Conservation (phyloP, 30 jellyfish, hydroid and myxozoan species). For the Turritopsis dohrnii region DNA sequence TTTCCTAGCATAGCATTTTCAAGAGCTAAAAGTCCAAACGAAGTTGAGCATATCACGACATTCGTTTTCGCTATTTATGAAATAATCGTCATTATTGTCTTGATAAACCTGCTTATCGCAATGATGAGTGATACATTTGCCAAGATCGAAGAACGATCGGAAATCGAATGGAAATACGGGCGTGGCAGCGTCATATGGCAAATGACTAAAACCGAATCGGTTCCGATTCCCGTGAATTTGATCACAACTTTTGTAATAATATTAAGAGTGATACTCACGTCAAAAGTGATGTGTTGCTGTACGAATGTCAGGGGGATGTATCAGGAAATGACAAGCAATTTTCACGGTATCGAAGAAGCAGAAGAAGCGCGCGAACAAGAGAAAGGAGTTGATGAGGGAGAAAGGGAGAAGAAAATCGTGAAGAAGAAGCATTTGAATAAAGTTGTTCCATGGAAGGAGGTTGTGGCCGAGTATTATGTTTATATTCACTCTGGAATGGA, state of each 20-base stretch:
- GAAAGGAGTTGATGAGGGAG: neutral
- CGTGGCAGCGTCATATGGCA: conserved; percentile 81
- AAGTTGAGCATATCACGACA: conserved; percentile 53
- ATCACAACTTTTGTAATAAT: conserved; percentile 29
- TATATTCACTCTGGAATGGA: neutral
- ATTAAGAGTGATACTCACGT: conserved; percentile 31
- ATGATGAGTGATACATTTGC: conserved; percentile 95
- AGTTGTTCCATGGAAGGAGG: conserved; percentile 10
- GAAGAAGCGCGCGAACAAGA: neutral
- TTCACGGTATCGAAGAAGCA: neutral
- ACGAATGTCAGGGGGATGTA: conserved; percentile 8
- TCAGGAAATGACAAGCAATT: conserved; percentile 17
- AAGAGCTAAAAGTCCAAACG: conserved; percentile 58
- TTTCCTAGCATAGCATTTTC: conserved; percentile 38
- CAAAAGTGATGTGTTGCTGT: conserved; percentile 12
- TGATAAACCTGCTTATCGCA: conserved; percentile 84
- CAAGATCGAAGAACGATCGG: conserved; percentile 83
- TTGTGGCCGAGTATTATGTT: neutral
- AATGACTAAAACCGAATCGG: conserved; percentile 87
- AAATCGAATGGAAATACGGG: conserved; percentile 93
- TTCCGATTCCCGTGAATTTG: conserved; percentile 65
- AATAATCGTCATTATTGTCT: conserved; percentile 71
- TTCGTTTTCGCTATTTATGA: conserved; percentile 62
- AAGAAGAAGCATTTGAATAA: conserved; percentile 3
- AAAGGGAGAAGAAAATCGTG: neutral